A percentile compares a stretch with the other conserved stretches of the same genome.
Conservation (phyloP, 2,797 vertebrate species). For the Nyctibius grandis region DNA sequence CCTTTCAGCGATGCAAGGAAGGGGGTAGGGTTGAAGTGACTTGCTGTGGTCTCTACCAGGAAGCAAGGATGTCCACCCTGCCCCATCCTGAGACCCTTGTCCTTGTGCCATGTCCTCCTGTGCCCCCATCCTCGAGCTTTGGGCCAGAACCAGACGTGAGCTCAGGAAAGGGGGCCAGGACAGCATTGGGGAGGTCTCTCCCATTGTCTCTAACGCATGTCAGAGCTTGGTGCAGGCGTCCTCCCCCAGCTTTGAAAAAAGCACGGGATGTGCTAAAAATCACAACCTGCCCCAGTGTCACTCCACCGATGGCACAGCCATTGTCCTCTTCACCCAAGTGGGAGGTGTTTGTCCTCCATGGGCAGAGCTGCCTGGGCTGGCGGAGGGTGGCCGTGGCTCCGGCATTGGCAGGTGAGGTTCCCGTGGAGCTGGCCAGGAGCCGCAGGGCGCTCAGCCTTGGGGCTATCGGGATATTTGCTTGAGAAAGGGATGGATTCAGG, state of each 20-base stretch:
- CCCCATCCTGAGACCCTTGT: neutral
- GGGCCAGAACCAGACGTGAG: neutral
- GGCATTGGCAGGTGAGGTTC: accelerated
- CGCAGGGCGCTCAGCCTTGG: neutral
- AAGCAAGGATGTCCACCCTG: neutral
- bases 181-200: neutral
- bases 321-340: accelerated
- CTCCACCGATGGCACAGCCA: accelerated
- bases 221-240: neutral
- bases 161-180: neutral
- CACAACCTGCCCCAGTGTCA: accelerated
- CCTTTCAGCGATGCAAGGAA: neutral
- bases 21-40: neutral
- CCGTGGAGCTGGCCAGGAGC: neutral
- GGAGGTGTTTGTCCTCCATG: neutral
- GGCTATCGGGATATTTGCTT: neutral
- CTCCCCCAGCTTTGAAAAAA: neutral
- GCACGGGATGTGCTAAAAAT: neutral
- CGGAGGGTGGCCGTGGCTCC: neutral
- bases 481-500: neutral
- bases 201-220: accelerated
- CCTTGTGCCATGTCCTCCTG: neutral
- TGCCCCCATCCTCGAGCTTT: neutral
- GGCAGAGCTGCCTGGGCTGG: neutral
- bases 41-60: neutral